Evolutionary conservation across 2,113 vertebrate genomes (phyloP), one percentile per base, ranked within the genome.

Genomic region (Ia io): DNA sequence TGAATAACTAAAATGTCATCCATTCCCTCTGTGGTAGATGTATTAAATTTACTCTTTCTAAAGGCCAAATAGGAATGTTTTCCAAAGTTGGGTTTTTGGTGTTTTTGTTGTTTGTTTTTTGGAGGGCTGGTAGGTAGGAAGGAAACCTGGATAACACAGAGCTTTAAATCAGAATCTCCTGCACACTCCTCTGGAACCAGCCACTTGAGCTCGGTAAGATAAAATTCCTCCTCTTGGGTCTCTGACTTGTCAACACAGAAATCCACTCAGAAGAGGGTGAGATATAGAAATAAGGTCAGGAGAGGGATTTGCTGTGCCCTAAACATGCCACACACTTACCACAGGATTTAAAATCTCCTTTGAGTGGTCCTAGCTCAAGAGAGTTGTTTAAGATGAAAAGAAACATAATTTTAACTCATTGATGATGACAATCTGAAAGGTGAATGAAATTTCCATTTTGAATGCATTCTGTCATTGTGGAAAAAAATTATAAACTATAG

Each of bases 361-460:
- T 83, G 71, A 84, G 32, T 44, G 14, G 13, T 32, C 53, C 40
- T 74, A 30, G 1, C 79, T 22, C 14, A n/a, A 59, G 0, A 9
- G 0, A 7, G 1, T 11, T 61, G 23, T 25, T 91, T 44, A 74
- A 77, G 16, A 84, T 25, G 20, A 74, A 56, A 74, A 74, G 28
- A 49, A 92, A 93, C 90, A 56, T 28, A 69, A 40, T 35, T 83
- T 9, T 67, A 32, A 85, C 28, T 90, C 88, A n/a, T 37, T 35
- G 37, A 30, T n/a, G 1, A 14, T 69, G 47, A 74, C 35, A 79
- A 47, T 82, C 63, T 92, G 42, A 88, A 80, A 44, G 3, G 44
- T 74, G 17, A 94, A 77, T 84, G 18, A 67, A 78, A 90, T 61
- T 83, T 90, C 80, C 44, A 70, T 71, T 94, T 92, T 56, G 32